Evolutionary conservation across 2,797 vertebrate species (phyloP).

Genomic region (Betta splendens): DNA sequence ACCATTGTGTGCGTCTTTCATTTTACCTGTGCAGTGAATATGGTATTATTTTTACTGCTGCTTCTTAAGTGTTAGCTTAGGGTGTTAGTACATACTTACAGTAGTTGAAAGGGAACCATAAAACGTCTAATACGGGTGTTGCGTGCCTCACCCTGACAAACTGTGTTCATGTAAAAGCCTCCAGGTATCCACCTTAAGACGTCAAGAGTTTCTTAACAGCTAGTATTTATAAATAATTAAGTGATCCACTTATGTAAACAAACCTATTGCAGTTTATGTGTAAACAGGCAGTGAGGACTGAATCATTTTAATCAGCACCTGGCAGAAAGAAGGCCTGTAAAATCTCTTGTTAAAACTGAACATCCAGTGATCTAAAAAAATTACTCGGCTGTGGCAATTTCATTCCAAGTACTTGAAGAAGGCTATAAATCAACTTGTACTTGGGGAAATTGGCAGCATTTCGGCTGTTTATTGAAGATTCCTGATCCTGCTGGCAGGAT

Average conservation of each 20-base stretch:
- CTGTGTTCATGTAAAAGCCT: slow-evolving; percentile 62
- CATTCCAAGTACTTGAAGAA: slow-evolving; percentile 16
- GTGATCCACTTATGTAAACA: slow-evolving; percentile 65
- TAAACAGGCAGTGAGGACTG: slow-evolving; percentile 44
- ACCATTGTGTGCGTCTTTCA: slow-evolving; percentile 67
- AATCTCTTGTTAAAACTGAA: slow-evolving; percentile 44
- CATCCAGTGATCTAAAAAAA: slow-evolving; percentile 41
- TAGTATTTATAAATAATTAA: slow-evolving; percentile 67
- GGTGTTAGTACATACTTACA: slow-evolving; percentile 54
- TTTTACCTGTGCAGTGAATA: slow-evolving; percentile 70
- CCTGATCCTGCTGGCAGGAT: slow-evolving; percentile 15
- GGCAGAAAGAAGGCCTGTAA: slow-evolving; percentile 40
- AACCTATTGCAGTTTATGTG: slow-evolving; percentile 36
- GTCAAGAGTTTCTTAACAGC: slow-evolving; percentile 53
- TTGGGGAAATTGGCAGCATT: slow-evolving; percentile 15
- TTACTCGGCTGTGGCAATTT: slow-evolving; percentile 31
- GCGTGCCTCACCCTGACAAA: slow-evolving; percentile 68
- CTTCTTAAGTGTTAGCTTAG: slow-evolving; percentile 55
- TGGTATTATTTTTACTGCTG: slow-evolving; percentile 48
- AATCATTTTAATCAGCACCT: slow-evolving; percentile 46
- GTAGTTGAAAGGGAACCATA: slow-evolving; percentile 66
- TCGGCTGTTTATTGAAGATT: slow-evolving; percentile 9
- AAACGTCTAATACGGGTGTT: slow-evolving; percentile 61
- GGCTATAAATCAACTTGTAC: slow-evolving; percentile 2
- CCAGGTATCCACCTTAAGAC: slow-evolving; percentile 57